A percentile compares a stretch with the other conserved stretches of the same genome.
Evolutionary conservation across 2,113 vertebrate genomes (phyloP).

Genomic region (Pachypanchax playfairii): DNA sequence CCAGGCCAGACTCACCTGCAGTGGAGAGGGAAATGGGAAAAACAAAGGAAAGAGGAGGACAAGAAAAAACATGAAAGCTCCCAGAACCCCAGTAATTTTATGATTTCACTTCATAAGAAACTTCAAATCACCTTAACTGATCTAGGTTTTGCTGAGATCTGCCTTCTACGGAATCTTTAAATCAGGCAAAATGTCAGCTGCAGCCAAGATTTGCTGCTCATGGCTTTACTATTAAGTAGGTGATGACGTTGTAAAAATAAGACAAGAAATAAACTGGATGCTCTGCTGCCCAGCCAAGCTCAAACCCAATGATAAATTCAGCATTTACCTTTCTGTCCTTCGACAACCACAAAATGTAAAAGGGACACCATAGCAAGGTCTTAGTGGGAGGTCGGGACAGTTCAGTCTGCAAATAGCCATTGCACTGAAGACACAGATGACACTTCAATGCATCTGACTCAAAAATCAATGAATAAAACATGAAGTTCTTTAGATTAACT

Average conservation of each 20-base stretch:
- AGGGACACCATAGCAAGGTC: constrained; percentile 28
- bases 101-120: constrained; percentile 60
- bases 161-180: constrained; percentile 64
- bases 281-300: constrained; percentile 47
- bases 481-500: constrained; percentile 31
- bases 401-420: constrained; percentile 51
- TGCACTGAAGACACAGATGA: constrained; percentile 60
- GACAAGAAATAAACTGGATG: constrained; percentile 66
- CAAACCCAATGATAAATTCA: constrained; percentile 59
- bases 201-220: constrained; percentile 61
- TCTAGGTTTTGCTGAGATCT: constrained; percentile 63
- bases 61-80: no score
- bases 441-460: constrained; percentile 52
- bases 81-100: no score
- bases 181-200: constrained; percentile 71
- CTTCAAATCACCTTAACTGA: constrained; percentile 57
- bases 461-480: constrained; percentile 70
- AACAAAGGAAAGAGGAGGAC: constrained; percentile 11
- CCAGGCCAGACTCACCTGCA: no score
- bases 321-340: constrained; percentile 58
- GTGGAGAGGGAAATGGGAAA: constrained; percentile 20
- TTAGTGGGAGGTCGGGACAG: constrained; percentile 53
- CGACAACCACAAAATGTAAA: constrained; percentile 11
- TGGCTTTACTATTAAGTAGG: constrained; percentile 68
- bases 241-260: constrained; percentile 70